Evolutionary conservation across 2,797 vertebrate species (phyloP), one percentile per base, ranked within the genome.

Genomic region (Leucoraja ocellata): DNA sequence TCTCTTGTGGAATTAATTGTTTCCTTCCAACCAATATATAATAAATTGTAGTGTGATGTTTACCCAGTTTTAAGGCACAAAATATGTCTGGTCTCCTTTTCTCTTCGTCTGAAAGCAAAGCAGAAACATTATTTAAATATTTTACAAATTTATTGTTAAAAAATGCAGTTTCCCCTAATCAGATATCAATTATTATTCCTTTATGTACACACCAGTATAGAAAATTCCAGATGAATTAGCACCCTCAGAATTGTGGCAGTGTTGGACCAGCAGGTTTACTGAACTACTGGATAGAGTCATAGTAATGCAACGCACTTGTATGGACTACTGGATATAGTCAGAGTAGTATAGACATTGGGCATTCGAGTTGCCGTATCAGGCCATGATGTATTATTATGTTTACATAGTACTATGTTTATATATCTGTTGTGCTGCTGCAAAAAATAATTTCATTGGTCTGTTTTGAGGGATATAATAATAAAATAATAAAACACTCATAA

Each of bases 61-160:
- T 95, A 99, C 98, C 98, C 94, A 98, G 94, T 95, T 99, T 99
- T 94, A 99, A 96, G 84, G 98, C 98, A 93, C 97, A 97, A 96
- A 99, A 99, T 94, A 99, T 96, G 95, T 99, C 98, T 90, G 99
- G 98, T 79, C 98, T 97, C 93, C 96, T 97, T 94, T 98, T 98
- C 94, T 99, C 98, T 93, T 96, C 95, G 96, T 97, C 97, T 97
- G 93, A 14, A 94, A 94, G 76, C 3, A 76, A 73, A 74, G 11
- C 11, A 92, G 46, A 95, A 94, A 95, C 3, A 95, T 73, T 68
- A 68, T 10, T 16, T 46, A 46, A 46, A 68, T 68, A 16, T 16
- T 68, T 68, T 68, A 16, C 16, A 10, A 68, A 95, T 76, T 93
- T 94, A 8, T 91, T 23, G 28, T 28, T 11, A 7, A 73, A 28